Base-by-base conservation (phyloP, 2,888 invertebrate species). In the Parnassius mnemosyne region DNA sequence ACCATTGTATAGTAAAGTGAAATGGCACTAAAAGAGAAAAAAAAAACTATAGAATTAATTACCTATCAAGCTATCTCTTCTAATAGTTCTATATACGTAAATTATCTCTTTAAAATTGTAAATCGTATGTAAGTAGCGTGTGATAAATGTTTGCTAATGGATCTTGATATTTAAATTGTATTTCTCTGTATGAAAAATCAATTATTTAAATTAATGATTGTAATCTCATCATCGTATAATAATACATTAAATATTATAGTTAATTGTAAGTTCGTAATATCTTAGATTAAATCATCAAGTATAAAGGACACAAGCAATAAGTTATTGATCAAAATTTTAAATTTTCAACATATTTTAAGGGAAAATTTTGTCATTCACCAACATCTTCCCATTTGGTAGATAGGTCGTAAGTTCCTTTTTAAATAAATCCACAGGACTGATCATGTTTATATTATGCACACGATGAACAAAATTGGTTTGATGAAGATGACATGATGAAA, bases 31-130 rank as follows among this genome's bases (percentile, higher is more conserved):
- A 34, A 41, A 11, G 47, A 13, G 41, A 41, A 44, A 41, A 44
- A 20, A 16, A 53, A 11, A 13, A 57, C 42, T 43, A 9, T 43
- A 60, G 25, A 13, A 3, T 20, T 57, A 50, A 49, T 44, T 49
- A 34, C 43, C 41, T 49, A 47, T 47, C 47, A n/a, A 49, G 52
- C 55, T 55, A 20, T 49, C 50, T 69, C 63, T 60, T 65, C 68
- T 66, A 68, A 66, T 57, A 57, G 57, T 42, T 66, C 66, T 66
- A 65, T 67, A 61, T 62, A 65, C 64, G 63, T 63, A 65, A 62
- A 52, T 51, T 49, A 25, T 66, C 53, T 66, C 63, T 60, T 59
- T 54, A 56, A 60, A 60, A 43, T 13, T 41, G 47, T 60, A 12
- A 41, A 16, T 49, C 49, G 34, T 55, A 41, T 61, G 13, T 52